Evolutionary conservation across 2,797 vertebrate species (phyloP).

Genomic region (Gymnopithys bicolor): DNA sequence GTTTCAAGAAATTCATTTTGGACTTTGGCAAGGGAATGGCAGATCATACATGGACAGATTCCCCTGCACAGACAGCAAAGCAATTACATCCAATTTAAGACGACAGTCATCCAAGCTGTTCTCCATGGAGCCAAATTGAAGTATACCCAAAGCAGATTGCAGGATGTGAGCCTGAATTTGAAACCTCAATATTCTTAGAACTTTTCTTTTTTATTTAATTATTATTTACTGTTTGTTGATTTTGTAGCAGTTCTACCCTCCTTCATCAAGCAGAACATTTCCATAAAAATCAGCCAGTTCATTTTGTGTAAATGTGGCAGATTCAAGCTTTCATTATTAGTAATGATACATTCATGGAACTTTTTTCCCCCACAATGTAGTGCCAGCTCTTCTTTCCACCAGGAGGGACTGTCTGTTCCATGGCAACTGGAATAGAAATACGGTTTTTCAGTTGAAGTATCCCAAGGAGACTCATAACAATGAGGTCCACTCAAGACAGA

Average conservation of each 20-base stretch:
- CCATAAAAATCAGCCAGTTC: neutral
- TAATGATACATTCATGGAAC: neutral
- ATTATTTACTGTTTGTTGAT: constrained; percentile 19
- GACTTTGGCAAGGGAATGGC: neutral
- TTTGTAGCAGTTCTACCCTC: neutral
- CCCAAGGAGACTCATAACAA: neutral
- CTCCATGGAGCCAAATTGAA: neutral
- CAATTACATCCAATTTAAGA: neutral
- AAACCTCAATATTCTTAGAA: neutral
- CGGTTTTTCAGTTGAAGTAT: neutral
- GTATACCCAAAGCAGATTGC: neutral
- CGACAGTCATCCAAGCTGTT: neutral
- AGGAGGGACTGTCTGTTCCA: neutral
- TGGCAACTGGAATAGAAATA: neutral
- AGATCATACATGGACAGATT: neutral
- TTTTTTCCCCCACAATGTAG: neutral
- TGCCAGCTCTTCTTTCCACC: constrained; percentile 19
- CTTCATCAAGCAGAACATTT: neutral
- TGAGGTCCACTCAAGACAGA: neutral
- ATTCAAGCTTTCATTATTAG: neutral
- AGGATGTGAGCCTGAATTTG: neutral
- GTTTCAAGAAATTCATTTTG: neutral
- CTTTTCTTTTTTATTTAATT: constrained; percentile 21
- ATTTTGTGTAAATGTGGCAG: neutral
- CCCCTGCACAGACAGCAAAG: neutral